Base-by-base conservation (phyloP, 2,797 vertebrate genomes). In the Stomatorhinus walkeri region DNA sequence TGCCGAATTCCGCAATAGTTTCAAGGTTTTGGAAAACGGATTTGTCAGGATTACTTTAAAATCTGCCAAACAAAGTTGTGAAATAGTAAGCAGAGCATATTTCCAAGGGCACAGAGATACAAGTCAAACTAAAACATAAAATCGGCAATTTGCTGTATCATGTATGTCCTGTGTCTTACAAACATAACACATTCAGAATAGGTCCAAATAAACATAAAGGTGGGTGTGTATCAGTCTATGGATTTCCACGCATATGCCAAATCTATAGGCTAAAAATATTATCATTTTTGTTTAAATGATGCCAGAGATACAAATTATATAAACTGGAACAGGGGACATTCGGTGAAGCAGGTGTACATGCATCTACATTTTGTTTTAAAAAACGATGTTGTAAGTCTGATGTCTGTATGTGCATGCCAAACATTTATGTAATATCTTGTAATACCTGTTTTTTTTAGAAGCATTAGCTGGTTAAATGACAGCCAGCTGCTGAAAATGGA, bases 31-130 rank as follows among this genome's bases (percentile, higher is more conserved):
- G 43, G 16, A 22, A 83, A 46, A 46, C n/a, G 22, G 40, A 81
- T 48, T 8, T 43, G 46, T n/a, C 48, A 10, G 3, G 46, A 49
- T 46, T n/a, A 51, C 28, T 72, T 72, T 46, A 84, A 48, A 49
- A 79, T 79, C 81, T 84, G 81, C 81, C 19, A 22, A 84, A 84
- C 81, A 22, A 49, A 84, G 43, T 46, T 48, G 43, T 84, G 46
- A 84, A 84, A 84, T n/a, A 84, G 81, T 24, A 49, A 84, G 81
- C 22, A 51, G 19, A 43, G 19, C 19, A 51, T 24, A 85, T 85
- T 85, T 85, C 24, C 46, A 81, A 81, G 76, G 76, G 76, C 36
- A 49, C 46, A 49, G 83, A 85, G 46, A 49, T 51, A 85, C 83
- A 51, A 85, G 49, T 28, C 49, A 46, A 49, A 24, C 22, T 85